A percentile compares a stretch with the other conserved stretches of the same genome.
Evolutionary conservation across 2,113 vertebrate genomes (phyloP).

Genomic region (Ailurus styani): DNA sequence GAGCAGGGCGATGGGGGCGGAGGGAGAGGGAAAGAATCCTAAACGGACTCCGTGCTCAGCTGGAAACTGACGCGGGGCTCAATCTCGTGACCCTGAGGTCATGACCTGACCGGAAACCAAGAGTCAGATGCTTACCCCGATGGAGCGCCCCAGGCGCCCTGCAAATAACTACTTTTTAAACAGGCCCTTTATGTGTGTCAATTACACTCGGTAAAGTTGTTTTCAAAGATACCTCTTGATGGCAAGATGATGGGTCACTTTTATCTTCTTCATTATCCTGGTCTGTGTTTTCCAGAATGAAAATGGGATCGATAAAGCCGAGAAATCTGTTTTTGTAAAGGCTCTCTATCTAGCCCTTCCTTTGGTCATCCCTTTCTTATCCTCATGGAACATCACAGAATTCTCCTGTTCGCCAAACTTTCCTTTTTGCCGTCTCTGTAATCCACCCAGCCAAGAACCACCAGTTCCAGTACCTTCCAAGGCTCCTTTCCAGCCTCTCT

Average conservation of each 20-base stretch:
- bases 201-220: not conserved
- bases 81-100: not conserved
- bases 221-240: not conserved
- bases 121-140: not conserved
- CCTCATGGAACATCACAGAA: not conserved
- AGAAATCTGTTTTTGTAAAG: not conserved
- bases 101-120: not conserved
- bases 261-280: not conserved
- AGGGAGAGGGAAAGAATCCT: not conserved
- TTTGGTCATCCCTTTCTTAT: not conserved
- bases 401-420: not conserved
- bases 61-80: not conserved
- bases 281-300: not conserved
- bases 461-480: not conserved
- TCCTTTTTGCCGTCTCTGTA: not conserved
- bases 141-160: too few relatives aligned
- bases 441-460: too few relatives aligned
- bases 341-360: not conserved
- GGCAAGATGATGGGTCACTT: not conserved
- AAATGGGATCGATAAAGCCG: not conserved
- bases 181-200: not conserved
- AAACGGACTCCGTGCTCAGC: not conserved
- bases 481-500: not conserved
- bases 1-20: not conserved
- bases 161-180: not conserved